A percentile compares a stretch with the other conserved stretches of the same genome.
Evolutionary conservation across 2,797 vertebrate species (phyloP).

Genomic region (Chrysocyon brachyurus): DNA sequence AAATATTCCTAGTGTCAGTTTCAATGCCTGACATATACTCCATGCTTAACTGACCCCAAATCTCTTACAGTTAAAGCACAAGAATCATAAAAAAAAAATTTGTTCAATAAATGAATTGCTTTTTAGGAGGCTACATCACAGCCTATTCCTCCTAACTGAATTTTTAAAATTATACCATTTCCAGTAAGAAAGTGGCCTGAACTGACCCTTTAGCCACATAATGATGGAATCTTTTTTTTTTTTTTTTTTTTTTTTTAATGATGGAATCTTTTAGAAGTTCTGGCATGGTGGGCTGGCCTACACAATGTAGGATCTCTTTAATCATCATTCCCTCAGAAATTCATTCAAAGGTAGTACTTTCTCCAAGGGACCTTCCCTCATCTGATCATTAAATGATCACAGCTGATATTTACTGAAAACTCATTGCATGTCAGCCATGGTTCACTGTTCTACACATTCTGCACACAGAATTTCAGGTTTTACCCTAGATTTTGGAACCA

Average conservation of each 20-base stretch:
- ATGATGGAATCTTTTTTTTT: not conserved
- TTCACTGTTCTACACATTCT: not conserved
- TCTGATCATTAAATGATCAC: not conserved
- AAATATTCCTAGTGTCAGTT: not conserved
- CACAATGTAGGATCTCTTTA: not conserved
- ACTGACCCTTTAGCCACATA: not conserved
- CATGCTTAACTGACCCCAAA: not conserved
- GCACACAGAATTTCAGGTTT: not conserved
- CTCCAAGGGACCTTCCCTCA: not conserved
- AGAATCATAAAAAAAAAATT: not conserved
- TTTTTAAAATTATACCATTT: not conserved
- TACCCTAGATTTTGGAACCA: not conserved
- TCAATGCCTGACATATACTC: not conserved
- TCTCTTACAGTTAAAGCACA: not conserved
- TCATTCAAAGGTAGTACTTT: not conserved
- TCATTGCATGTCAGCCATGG: not conserved
- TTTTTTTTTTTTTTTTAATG: no score
- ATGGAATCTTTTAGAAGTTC: not conserved
- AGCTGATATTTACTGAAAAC: not conserved
- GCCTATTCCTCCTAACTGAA: not conserved
- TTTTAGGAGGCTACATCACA: not conserved
- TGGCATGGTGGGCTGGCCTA: not conserved
- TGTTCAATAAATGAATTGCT: not conserved
- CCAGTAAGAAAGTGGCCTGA: not conserved
- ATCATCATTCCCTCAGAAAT: not conserved